phyloP scores from a whole-genome alignment of 1,140 invertebrate species.

The Trichonephila inaurata region DNA sequence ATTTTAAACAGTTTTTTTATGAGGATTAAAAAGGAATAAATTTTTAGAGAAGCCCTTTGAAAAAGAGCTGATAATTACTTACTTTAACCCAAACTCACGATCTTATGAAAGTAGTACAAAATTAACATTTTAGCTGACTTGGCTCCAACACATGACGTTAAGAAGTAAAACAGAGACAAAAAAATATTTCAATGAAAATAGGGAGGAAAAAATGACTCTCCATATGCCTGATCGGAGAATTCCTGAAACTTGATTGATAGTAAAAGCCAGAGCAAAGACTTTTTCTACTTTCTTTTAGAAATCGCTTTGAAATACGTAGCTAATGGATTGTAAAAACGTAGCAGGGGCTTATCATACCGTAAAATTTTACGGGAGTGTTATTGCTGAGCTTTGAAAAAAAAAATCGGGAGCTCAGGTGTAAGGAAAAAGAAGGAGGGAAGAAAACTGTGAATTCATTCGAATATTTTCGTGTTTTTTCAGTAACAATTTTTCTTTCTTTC shows the following conservation, averaged over 20 bases:
- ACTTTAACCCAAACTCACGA: not conserved
- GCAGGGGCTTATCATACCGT: constrained; percentile 49
- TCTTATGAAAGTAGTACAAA: not conserved
- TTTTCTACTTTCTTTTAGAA: constrained; percentile 31
- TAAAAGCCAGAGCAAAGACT: constrained; percentile 8
- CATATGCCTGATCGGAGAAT: constrained; percentile 57
- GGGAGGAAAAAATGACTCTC: constrained; percentile 17
- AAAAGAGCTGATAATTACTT: not conserved
- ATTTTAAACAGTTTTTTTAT: too few species aligned
- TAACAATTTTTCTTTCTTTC: not conserved
- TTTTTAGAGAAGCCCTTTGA: too few species aligned
- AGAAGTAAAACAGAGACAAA: not conserved
- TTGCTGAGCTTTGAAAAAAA: constrained; percentile 52
- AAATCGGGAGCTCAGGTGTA: constrained; percentile 43
- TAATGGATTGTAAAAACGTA: constrained; percentile 69
- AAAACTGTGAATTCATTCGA: constrained; percentile 51
- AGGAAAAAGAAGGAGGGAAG: not conserved
- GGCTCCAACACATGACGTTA: not conserved
- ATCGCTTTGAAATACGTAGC: constrained; percentile 65
- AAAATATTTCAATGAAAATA: not conserved
- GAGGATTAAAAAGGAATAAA: too few species aligned
- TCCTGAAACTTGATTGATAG: constrained; percentile 60
- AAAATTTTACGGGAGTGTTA: constrained; percentile 54
- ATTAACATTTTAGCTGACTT: constrained; percentile 44
- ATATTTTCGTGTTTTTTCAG: constrained; percentile 31